phyloP scores from a whole-genome alignment of 2,888 invertebrate species.

The Adela reaumurella region DNA sequence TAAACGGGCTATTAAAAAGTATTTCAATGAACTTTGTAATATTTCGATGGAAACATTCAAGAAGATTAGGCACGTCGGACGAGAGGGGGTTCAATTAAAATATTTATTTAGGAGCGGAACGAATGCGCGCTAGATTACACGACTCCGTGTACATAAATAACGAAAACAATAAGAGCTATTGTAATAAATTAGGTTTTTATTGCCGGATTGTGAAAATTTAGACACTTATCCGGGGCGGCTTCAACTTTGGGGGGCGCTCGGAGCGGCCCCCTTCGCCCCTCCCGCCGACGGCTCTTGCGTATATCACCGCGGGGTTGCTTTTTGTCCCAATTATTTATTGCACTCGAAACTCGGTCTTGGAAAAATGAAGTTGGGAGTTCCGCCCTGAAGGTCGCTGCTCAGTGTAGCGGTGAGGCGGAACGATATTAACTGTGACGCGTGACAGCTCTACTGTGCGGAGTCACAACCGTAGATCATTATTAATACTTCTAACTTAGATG shows the following conservation, averaged over 20 bases:
- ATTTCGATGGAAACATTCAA: conserved; percentile 15
- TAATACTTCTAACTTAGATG: too few relatives aligned
- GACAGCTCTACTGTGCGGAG: too few relatives aligned
- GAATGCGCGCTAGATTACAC: conserved; percentile 47
- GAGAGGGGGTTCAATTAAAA: conserved; percentile 53
- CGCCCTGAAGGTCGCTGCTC: background rate
- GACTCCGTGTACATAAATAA: conserved; percentile 58
- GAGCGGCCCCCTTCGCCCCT: conserved; percentile 6
- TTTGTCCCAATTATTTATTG: conserved; percentile 56
- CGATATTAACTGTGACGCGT: too few relatives aligned
- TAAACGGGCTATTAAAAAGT: background rate
- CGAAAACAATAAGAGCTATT: conserved; percentile 57
- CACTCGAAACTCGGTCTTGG: conserved; percentile 29
- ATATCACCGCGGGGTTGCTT: conserved; percentile 9
- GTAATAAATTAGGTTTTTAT: conserved; percentile 59
- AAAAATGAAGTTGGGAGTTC: background rate
- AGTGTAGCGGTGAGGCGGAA: too few relatives aligned
- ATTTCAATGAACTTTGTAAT: background rate
- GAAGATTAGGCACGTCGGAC: conserved; percentile 49
- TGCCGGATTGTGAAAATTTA: conserved; percentile 58
- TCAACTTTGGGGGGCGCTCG: conserved; percentile 18
- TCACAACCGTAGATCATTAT: too few relatives aligned
- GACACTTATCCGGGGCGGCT: conserved; percentile 48
- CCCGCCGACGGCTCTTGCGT: conserved; percentile 3
- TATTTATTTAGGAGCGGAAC: conserved; percentile 49